Evolutionary conservation across 1,140 invertebrate species (phyloP), one percentile per base, ranked within the genome.

Genomic region (Andricus grossulariae): DNA sequence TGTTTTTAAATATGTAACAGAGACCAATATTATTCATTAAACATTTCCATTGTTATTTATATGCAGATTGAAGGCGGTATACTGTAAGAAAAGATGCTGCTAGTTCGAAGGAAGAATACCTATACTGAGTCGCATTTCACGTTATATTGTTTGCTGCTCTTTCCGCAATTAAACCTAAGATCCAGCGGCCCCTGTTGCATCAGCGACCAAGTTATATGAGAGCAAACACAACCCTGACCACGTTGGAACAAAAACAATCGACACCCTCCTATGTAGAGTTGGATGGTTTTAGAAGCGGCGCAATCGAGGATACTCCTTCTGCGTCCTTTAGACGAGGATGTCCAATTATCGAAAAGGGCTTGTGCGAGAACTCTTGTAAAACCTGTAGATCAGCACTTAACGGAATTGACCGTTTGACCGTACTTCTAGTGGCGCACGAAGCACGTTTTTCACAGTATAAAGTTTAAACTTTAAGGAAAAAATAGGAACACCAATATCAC

Each of bases 111-210:
- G 60, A 66, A 66, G 25, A 13, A 57, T 25, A 8, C 13, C 8
- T 32, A 57, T 25, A 57, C 18, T 57, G 55, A 57, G 55, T 57
- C 21, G 21, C 72, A 32, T 52, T 19, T 72, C 73, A 25, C 72
- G 60, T 71, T 70, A 45, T 19, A 74, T 78, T 78, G 73, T 74
- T 78, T 71, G 71, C 74, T 74, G 73, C 77, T 78, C 66, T 78
- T 74, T 70, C 72, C 66, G 77, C 72, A 78, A 78, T 78, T 74
- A 55, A 71, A 74, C 66, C 52, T 15, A 78, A 78, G 50, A 74
- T 78, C 66, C 50, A 52, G 50, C 52, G 50, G 49, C 15, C 8
- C 25, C 71, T 49, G 52, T 12, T 55, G 55, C 71, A 15, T n/a
- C 54, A 45, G 66, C 45, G 57, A 50, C 45, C n/a, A 79, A 75